Evolutionary conservation across 1,140 invertebrate species (phyloP), one percentile per base, ranked within the genome.

Genomic region (Caenorhabditis briggsae): DNA sequence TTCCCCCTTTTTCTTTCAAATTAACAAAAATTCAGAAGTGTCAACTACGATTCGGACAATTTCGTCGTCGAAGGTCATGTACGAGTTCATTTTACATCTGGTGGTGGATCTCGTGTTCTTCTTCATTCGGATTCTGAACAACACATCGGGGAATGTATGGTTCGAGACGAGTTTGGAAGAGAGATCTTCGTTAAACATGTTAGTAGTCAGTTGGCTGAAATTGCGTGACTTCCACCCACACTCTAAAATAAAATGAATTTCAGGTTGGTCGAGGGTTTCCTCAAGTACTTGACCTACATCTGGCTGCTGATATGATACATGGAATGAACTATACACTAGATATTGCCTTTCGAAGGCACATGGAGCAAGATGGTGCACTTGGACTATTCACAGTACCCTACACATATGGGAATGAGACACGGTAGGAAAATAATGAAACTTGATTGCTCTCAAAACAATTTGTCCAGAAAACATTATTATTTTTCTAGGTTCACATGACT

Each of bases 251-350:
- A 33, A 64, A 18, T 41, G 16, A 14, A n/a, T 58, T 83, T n/a
- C 56, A 83, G 82, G 56, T 83, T 7, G 56, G 55, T 9, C 43
- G 84, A 16, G 64, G 46, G 23, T 85, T 74, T n/a, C 48, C 46
- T 18, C 61, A 85, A 33, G 50, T 85, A 9, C 64, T 85, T 12
- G 84, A 85, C 53, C 23, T 85, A n/a, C 64, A 85, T 43, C 61
- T 65, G 12, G 61, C 43, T 2, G n/a, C 61, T 43, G 84, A 85
- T 23, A 53, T 85, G 55, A 85, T 85, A 16, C 41, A 85, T 18
- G 83, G 46, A 23, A 85, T 85, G 84, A 85, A 85, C 23, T 85
- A 85, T 43, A 70, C 84, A 7, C n/a, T 85, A n/a, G 61, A 85
- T 43, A 25, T 85, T 23, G 61, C 61, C 18, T 85, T 70, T 23